Evolutionary conservation across 2,888 invertebrate genomes (phyloP).

Genomic region (Scaptomyza tumidula): DNA sequence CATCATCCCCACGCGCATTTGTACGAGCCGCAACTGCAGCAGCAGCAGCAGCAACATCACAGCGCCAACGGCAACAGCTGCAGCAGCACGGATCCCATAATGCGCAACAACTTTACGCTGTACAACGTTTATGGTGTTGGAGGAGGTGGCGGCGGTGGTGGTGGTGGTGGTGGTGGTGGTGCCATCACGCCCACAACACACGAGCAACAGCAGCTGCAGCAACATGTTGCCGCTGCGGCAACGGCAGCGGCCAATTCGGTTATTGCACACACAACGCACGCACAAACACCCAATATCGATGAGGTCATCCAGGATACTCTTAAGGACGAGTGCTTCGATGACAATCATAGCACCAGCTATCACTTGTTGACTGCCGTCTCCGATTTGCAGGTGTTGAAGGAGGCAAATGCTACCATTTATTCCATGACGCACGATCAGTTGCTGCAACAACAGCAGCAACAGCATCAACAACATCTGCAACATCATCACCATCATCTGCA

Average conservation of each 20-base stretch:
- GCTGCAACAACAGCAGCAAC: constrained; percentile 61
- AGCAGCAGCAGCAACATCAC: constrained; percentile 21
- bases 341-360: constrained; percentile 81
- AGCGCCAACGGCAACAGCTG: constrained; percentile 33
- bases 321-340: constrained; percentile 84
- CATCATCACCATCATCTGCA: constrained; percentile 47
- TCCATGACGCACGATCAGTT: constrained; percentile 66
- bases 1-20: constrained; percentile 55
- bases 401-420: constrained; percentile 69
- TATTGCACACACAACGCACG: constrained; percentile 54
- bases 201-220: constrained; percentile 68
- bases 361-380: constrained; percentile 81
- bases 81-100: constrained; percentile 74
- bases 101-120: constrained; percentile 81
- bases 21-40: constrained; percentile 60
- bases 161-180: constrained; percentile 36
- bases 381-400: constrained; percentile 82
- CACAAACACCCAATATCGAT: constrained; percentile 79
- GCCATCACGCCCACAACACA: constrained; percentile 23
- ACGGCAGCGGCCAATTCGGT: constrained; percentile 63
- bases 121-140: constrained; percentile 69
- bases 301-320: constrained; percentile 84
- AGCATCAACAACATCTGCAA: constrained; percentile 37
- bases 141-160: constrained; percentile 39
- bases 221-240: constrained; percentile 66